phyloP scores from a whole-genome alignment of 2,888 invertebrate species.

The Metellina segmentata region DNA sequence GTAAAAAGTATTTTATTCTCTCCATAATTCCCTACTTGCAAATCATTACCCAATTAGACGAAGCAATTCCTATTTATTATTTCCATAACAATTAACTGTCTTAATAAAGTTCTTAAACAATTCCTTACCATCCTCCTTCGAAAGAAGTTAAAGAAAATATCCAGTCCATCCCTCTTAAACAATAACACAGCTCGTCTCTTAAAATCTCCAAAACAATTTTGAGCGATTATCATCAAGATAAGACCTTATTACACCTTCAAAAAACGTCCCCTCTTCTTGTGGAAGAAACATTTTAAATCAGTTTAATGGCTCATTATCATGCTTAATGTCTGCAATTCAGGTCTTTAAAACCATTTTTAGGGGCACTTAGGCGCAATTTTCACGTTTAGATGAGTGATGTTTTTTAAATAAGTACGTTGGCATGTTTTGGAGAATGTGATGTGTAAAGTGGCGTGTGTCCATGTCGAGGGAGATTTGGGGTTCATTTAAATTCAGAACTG shows the following conservation, averaged over 20 bases:
- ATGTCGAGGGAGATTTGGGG: not conserved
- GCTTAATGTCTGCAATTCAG: not conserved
- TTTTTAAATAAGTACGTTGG: not conserved
- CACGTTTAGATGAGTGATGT: not conserved
- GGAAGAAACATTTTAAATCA: slow-evolving; percentile 12
- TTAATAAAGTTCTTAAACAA: not conserved
- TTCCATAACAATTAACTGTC: not conserved
- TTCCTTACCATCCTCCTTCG: not conserved
- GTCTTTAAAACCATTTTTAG: slow-evolving; percentile 26
- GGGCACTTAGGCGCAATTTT: not conserved
- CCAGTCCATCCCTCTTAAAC: not conserved
- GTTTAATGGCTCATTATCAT: slow-evolving; percentile 12
- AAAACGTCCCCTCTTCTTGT: too few relatives aligned
- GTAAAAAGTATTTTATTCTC: too few relatives aligned
- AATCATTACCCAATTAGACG: not conserved
- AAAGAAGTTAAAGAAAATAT: not conserved
- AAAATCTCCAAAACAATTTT: too few relatives aligned
- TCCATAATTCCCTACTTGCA: not conserved
- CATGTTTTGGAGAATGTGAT: not conserved
- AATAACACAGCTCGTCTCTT: not conserved
- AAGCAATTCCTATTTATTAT: not conserved
- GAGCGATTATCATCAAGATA: not conserved
- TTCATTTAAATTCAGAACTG: not conserved
- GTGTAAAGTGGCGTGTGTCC: not conserved
- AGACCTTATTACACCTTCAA: not conserved